Evolutionary conservation across 2,888 invertebrate species (phyloP).

Genomic region (Dorcus parallelipipedus): DNA sequence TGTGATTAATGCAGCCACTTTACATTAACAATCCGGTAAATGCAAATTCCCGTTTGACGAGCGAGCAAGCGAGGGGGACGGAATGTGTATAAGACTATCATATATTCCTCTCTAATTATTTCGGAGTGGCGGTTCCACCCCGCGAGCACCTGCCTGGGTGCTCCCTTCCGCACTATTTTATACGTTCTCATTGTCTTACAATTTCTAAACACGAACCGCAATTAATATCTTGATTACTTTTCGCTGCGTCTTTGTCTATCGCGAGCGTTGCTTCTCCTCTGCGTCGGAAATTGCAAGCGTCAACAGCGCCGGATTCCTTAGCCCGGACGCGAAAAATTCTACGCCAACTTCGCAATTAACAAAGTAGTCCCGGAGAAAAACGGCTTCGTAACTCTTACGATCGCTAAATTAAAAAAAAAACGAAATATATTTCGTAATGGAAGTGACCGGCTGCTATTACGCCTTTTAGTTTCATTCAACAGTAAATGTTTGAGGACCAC

Average conservation of each 20-base stretch:
- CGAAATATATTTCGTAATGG: too few relatives aligned
- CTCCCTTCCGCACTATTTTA: not conserved
- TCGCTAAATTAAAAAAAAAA: not conserved
- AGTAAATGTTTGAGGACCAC: too few relatives aligned
- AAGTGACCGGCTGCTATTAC: too few relatives aligned
- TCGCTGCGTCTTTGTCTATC: constrained; percentile 19
- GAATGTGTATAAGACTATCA: constrained; percentile 20
- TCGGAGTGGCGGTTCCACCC: constrained; percentile 17
- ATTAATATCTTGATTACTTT: constrained; percentile 34
- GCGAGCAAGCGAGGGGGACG: constrained; percentile 1
- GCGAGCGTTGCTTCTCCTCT: not conserved
- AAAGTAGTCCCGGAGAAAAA: too few relatives aligned
- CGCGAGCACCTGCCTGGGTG: not conserved
- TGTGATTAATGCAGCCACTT: constrained; percentile 50
- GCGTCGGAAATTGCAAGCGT: not conserved
- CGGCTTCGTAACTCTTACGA: not conserved
- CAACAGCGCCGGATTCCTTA: not conserved
- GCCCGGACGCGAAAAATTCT: not conserved
- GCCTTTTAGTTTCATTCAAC: too few relatives aligned
- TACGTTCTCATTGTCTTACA: constrained; percentile 18
- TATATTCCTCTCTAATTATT: constrained; percentile 21
- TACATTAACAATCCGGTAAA: constrained; percentile 51
- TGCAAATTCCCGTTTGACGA: constrained; percentile 28
- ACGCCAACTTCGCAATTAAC: not conserved
- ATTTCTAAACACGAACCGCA: constrained; percentile 24